A percentile compares a stretch with the other conserved stretches of the same genome.
These are phyloP conservation scores for Tachypleus tridentatus DNA, from an alignment of 1,140 invertebrate species.

Conservation along the genomic window DNA sequence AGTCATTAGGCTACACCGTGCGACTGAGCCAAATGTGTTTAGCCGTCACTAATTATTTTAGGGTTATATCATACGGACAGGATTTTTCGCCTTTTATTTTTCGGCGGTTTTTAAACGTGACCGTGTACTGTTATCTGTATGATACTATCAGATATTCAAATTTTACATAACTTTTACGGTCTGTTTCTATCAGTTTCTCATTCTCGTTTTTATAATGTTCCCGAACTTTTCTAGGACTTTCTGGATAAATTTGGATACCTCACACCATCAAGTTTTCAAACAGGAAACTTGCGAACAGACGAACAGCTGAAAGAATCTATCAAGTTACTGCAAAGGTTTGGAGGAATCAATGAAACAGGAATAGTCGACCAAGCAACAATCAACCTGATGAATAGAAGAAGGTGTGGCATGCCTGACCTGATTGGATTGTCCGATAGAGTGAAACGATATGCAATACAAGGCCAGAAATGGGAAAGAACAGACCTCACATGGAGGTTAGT, in stretches of 20 bases:
- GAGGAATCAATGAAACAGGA: constrained; percentile 67
- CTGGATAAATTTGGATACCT: constrained; percentile 79
- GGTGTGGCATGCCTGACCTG: constrained; percentile 76
- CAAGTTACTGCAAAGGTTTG: constrained; percentile 63
- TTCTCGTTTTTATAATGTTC: too few species aligned
- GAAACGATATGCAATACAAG: constrained; percentile 68
- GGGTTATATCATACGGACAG: too few species aligned
- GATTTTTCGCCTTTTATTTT: too few species aligned
- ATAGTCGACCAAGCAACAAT: constrained; percentile 60
- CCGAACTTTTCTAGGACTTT: constrained; percentile 53
- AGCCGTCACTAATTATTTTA: too few species aligned
- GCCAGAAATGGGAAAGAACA: constrained; percentile 68
- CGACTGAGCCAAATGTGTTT: too few species aligned
- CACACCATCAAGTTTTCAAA: constrained; percentile 56
- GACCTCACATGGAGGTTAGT: constrained; percentile 85
- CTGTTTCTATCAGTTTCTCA: too few species aligned
- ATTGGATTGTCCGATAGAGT: constrained; percentile 31
- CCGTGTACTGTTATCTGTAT: too few species aligned
- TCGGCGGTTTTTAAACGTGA: too few species aligned
- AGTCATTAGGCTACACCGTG: too few species aligned
- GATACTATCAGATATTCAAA: too few species aligned
- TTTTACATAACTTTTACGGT: too few species aligned
- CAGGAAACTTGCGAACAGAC: constrained; percentile 65
- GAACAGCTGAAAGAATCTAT: constrained; percentile 70
- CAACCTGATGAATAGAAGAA: constrained; percentile 54